Base-by-base conservation (phyloP, 2,888 invertebrate species). In the Subacronicta megacephala region DNA sequence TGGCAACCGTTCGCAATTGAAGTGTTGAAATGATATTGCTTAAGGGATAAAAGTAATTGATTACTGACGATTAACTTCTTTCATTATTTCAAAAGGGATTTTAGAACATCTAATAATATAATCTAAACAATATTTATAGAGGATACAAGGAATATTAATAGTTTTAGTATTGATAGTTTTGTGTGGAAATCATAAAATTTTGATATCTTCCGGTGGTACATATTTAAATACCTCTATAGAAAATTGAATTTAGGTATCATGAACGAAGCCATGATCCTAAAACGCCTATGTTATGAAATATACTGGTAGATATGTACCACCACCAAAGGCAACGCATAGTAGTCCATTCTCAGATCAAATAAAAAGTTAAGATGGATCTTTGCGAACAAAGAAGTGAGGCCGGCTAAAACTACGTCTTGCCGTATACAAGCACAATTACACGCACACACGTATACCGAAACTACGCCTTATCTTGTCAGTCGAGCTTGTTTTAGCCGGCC, bases 11-110 rank as follows among this genome's bases (percentile, higher is more conserved):
- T 62, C 18, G 13, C 45, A 36, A 49, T 62, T 31, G 35, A 53
- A 53, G 57, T 53, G 51, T 72, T 56, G 44, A 59, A 67, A 62
- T 51, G 26, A 53, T 57, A 49, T 47, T 78, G 75, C 20, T 68
- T 9, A 15, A 63, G 38, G 44, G 31, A 31, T 31, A 31, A n/a
- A n/a, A 31, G n/a, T n/a, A n/a, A 31, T n/a, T n/a, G 31, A 31
- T 31, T 31, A 5, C 3, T 31, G 4, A n/a, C 4, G 4, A 29
- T 31, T 31, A 31, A 31, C n/a, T 12, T 12, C 29, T 29, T 12
- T 29, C 12, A 29, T 12, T 10, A 31, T 31, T 31, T 31, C n/a
- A 31, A 31, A n/a, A 26, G 26, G 9, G 26, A 26, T 26, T 26
- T 26, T 10, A 26, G 26, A 26, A 0, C 23, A 7, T 2, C 1